A percentile compares a stretch with the other conserved stretches of the same genome.
These are phyloP conservation scores for Lepidostoma basale DNA, from an alignment of 1,140 invertebrate species.

Conservation along the genomic window DNA sequence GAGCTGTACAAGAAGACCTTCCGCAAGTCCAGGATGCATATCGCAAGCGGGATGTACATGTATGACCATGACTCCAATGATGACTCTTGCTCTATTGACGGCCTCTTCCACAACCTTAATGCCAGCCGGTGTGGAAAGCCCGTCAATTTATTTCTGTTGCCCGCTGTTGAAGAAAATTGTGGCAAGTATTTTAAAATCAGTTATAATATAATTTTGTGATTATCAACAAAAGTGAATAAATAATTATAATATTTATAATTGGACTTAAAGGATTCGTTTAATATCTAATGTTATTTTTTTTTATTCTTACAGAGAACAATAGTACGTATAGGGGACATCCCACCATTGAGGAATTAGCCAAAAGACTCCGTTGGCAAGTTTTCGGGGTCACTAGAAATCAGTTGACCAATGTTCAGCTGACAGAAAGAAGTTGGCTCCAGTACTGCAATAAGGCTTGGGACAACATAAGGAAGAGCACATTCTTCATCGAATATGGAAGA, in stretches of 20 bases:
- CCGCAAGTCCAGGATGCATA: constrained; percentile 71
- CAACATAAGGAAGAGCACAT: constrained; percentile 79
- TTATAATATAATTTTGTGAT: too few relatives aligned
- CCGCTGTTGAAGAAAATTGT: constrained; percentile 64
- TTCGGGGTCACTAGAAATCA: constrained; percentile 69
- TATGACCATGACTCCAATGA: constrained; percentile 57
- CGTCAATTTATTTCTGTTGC: constrained; percentile 76
- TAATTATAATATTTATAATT: constrained; percentile 1
- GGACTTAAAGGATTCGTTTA: not conserved
- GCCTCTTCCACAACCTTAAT: constrained; percentile 62
- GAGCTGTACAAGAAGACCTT: constrained; percentile 68
- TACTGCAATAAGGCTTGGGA: constrained; percentile 84
- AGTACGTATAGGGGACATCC: constrained; percentile 69
- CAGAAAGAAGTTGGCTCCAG: constrained; percentile 78
- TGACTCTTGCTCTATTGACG: constrained; percentile 56
- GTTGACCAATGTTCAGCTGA: constrained; percentile 67
- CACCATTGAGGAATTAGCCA: constrained; percentile 68
- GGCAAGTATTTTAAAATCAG: constrained; percentile 57
- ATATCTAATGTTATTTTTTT: not conserved
- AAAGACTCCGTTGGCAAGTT: constrained; percentile 71
- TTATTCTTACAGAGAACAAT: constrained; percentile 53
- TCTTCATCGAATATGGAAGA: constrained; percentile 77
- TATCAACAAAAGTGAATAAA: too few relatives aligned
- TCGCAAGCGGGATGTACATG: constrained; percentile 71
- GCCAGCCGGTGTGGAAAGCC: constrained; percentile 62